These are phyloP conservation scores for Allophyes oxyacanthae DNA, from an alignment of 2,888 invertebrate species.

Conservation along the genomic window DNA sequence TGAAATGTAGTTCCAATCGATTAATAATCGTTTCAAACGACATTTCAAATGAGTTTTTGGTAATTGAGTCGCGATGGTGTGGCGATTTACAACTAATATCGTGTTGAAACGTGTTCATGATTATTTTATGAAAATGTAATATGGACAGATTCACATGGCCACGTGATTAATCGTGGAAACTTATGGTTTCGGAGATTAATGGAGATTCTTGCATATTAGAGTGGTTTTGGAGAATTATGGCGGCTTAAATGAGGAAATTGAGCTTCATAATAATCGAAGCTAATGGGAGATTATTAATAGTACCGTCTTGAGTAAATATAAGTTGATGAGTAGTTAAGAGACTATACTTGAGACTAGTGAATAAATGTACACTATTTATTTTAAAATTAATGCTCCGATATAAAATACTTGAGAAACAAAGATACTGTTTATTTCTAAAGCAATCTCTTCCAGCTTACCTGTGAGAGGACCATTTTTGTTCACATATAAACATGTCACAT, in stretches of 20 bases:
- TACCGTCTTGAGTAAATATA: conserved; percentile 12
- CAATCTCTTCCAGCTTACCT: too few species aligned
- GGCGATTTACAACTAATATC: conserved; percentile 59
- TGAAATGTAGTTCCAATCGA: conserved; percentile 60
- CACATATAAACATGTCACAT: too few species aligned
- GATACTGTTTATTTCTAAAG: too few species aligned
- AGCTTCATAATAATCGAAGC: conserved; percentile 15
- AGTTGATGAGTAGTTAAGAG: background rate
- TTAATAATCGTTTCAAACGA: conserved; percentile 68
- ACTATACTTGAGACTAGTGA: background rate
- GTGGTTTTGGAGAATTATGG: conserved; percentile 42
- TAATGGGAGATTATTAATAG: conserved; percentile 9
- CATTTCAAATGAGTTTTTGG: conserved; percentile 66
- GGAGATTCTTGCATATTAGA: conserved; percentile 52
- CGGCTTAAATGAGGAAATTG: conserved; percentile 13
- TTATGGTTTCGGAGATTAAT: conserved; percentile 52
- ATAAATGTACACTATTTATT: too few species aligned
- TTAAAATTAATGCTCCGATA: too few species aligned
- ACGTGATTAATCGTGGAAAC: conserved; percentile 58
- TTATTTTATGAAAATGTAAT: conserved; percentile 64
- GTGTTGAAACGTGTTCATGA: conserved; percentile 58
- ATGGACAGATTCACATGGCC: conserved; percentile 43
- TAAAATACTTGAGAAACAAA: too few species aligned
- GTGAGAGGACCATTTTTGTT: too few species aligned
- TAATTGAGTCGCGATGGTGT: conserved; percentile 69